Evolutionary conservation across 2,797 vertebrate genomes (phyloP), one percentile per base, ranked within the genome.

Genomic region (Leptoclinus maculatus): DNA sequence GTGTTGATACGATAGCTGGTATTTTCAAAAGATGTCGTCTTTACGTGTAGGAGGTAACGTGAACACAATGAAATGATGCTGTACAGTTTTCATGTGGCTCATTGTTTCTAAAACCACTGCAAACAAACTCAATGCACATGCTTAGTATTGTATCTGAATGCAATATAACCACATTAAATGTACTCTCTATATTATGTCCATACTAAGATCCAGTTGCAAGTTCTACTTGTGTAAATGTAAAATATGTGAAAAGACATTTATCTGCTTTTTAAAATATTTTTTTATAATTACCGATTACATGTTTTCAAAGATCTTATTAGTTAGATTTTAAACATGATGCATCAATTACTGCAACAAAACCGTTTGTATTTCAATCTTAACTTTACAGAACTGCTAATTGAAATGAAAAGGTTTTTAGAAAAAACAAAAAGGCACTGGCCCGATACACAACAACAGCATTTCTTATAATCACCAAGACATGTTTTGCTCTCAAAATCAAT

Each of bases 401-500:
- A 23, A 41, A 7, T 39, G 29, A 25, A 39, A 38, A 6, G 11
- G 12, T 32, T 66, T 25, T 36, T 21, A 45, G 8, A 23, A 47
- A 23, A 21, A 34, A 49, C 6, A 34, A 43, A 29, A 29, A 49
- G 7, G 3, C 6, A 27, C 10, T 47, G 45, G 45, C 4, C 19
- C 7, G 5, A 5, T 3, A 65, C 34, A 79, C 16, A 53, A 17
- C 25, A 12, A 3, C n/a, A 25, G 58, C 4, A 21, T 43, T 36
- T 49, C 34, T 67, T 25, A 56, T 41, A 5, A 39, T 38, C 17
- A 60, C n/a, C 5, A 23, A 72, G 34, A 57, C 6, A 7, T 19
- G 12, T 49, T 62, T 53, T 65, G 11, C n/a, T 54, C 53, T 45
- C 14, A 25, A 43, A 25, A 80, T 73, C 23, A 67, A 75, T 79